Percentiles rank a stretch among this genome's conserved stretches.
phyloP scores from a whole-genome alignment of 2,113 vertebrate genomes.

The Hippocampus zosterae region DNA sequence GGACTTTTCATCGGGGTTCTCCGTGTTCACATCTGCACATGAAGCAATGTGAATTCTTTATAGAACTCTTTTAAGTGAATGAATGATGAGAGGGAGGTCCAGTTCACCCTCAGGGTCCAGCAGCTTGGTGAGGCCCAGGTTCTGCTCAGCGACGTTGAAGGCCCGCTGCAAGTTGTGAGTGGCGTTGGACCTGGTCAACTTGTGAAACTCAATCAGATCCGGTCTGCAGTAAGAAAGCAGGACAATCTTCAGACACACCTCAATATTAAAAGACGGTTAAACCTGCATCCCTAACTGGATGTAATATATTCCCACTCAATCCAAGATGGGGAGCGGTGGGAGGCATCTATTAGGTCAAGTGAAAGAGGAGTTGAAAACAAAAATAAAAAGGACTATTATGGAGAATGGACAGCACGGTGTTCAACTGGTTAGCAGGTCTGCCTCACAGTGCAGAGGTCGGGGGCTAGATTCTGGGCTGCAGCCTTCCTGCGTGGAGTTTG shows the following conservation, averaged over 20 bases:
- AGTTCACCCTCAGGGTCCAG: slow-evolving; percentile 87
- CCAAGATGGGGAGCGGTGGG: not conserved
- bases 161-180: slow-evolving; percentile 92
- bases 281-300: not conserved
- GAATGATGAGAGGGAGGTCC: not conserved
- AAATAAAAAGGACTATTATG: not conserved
- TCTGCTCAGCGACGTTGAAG: slow-evolving; percentile 88
- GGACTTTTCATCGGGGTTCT: slow-evolving; percentile 94
- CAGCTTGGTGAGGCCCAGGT: slow-evolving; percentile 87
- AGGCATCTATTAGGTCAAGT: not conserved
- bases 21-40: slow-evolving; percentile 86
- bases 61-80: not conserved
- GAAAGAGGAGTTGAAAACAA: not conserved
- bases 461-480: no score
- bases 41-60: not conserved
- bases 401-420: not conserved
- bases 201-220: slow-evolving; percentile 88
- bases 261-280: not conserved
- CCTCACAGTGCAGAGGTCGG: no score
- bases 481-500: no score
- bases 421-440: no score
- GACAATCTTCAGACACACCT: not conserved
- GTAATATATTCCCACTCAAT: not conserved
- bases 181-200: slow-evolving; percentile 88
- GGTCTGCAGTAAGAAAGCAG: slow-evolving; percentile 68